Percentiles rank a stretch among this genome's conserved stretches.
Evolutionary conservation across 2,113 vertebrate genomes (phyloP).

Genomic region (Dermatemys mawii): DNA sequence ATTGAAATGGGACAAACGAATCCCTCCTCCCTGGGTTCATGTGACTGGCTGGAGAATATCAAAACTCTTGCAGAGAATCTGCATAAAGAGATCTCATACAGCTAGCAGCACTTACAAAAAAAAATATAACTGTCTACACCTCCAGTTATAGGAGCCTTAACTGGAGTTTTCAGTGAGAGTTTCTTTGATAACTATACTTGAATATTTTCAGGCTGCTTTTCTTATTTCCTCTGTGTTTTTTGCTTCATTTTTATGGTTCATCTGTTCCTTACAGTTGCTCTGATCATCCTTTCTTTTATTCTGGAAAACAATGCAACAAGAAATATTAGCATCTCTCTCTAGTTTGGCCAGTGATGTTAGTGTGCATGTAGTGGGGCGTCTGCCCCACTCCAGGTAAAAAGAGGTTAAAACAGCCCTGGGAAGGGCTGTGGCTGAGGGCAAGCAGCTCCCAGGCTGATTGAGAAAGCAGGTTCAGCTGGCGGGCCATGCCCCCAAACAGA

Average conservation of each 20-base stretch:
- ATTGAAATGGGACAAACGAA: slow-evolving; percentile 16
- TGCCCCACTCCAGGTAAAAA: no score
- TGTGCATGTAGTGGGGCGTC: no score
- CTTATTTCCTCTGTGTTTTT: neutral
- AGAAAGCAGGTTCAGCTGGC: no score
- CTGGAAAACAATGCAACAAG: neutral
- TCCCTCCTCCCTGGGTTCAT: neutral
- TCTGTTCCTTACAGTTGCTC: neutral
- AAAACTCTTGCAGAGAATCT: neutral
- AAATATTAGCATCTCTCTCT: neutral
- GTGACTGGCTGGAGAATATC: neutral
- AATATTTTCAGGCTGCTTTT: slow-evolving; percentile 1
- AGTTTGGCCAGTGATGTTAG: neutral
- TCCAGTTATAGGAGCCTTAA: neutral
- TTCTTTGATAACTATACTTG: neutral
- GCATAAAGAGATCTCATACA: neutral
- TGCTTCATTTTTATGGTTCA: neutral
- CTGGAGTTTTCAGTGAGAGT: neutral
- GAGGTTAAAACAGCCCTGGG: no score
- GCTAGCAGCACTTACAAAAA: slow-evolving; percentile 30
- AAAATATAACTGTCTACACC: slow-evolving; percentile 12
- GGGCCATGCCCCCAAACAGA: no score
- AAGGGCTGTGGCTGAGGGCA: no score
- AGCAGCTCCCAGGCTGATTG: no score
- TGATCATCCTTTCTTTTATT: neutral